Evolutionary conservation across 2,113 vertebrate species (phyloP).

Genomic region (Lates calcarifer): DNA sequence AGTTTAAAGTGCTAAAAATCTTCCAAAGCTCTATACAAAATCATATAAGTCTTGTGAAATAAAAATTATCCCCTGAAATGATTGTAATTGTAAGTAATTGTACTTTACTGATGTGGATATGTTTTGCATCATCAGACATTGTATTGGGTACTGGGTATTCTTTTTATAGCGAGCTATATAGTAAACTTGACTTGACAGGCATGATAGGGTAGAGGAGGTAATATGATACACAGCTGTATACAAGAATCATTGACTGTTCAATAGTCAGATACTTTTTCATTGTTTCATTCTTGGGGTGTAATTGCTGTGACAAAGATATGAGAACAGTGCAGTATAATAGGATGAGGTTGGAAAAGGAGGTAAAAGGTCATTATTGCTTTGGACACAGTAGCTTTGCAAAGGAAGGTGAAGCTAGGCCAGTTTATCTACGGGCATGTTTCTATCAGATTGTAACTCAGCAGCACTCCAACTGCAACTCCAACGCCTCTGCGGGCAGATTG

Average conservation of each 20-base stretch:
- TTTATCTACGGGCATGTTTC: conserved; percentile 69
- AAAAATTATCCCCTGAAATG: background rate
- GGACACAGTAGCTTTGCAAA: conserved; percentile 60
- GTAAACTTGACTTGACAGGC: background rate
- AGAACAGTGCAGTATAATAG: conserved; percentile 15
- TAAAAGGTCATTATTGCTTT: conserved; percentile 62
- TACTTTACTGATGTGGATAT: background rate
- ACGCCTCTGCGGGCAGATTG: conserved; percentile 73
- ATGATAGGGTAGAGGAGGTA: background rate
- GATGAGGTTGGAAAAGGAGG: conserved; percentile 28
- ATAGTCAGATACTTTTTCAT: conserved; percentile 30
- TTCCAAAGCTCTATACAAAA: background rate
- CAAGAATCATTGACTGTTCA: conserved; percentile 10
- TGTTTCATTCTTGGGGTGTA: conserved; percentile 25
- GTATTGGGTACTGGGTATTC: too few relatives aligned
- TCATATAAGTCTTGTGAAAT: too few relatives aligned
- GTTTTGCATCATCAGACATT: conserved; percentile 1
- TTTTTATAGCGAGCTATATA: background rate
- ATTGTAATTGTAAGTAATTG: background rate
- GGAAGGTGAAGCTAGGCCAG: conserved; percentile 63
- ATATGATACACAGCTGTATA: background rate
- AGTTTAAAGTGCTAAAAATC: background rate
- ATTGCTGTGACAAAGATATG: conserved; percentile 44
- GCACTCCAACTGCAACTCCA: conserved; percentile 70
- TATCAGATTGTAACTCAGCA: conserved; percentile 74